phyloP scores from a whole-genome alignment of 2,888 invertebrate species.

The Trichogramma dendrolimi region DNA sequence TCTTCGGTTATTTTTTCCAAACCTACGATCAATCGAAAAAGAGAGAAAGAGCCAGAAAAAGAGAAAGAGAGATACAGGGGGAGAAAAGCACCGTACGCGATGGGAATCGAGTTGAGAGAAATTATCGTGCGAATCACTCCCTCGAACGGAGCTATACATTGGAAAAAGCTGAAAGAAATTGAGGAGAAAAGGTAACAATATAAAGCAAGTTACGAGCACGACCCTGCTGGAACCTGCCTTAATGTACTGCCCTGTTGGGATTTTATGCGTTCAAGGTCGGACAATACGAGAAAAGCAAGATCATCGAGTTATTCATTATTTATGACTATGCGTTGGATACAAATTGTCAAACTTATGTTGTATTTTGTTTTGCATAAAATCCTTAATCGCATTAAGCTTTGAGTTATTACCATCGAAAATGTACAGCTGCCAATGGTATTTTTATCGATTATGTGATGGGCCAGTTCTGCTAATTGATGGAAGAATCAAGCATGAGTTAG shows the following conservation, averaged over 20 bases:
- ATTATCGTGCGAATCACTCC: slow-evolving; percentile 24
- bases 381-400: too few species aligned
- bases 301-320: not conserved
- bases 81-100: too few species aligned
- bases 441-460: too few species aligned
- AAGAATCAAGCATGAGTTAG: too few species aligned
- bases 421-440: too few species aligned
- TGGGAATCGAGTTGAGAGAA: slow-evolving; percentile 10
- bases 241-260: not conserved
- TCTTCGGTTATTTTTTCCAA: slow-evolving; percentile 23
- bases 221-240: not conserved
- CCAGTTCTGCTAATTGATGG: too few species aligned
- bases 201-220: slow-evolving; percentile 11
- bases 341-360: too few species aligned
- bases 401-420: too few species aligned
- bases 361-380: too few species aligned
- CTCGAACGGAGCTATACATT: slow-evolving; percentile 7
- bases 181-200: slow-evolving; percentile 10
- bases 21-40: not conserved
- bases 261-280: slow-evolving; percentile 16
- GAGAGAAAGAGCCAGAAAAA: not conserved
- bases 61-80: too few species aligned
- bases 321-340: too few species aligned
- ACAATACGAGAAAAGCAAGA: not conserved
- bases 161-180: too few species aligned